Percentiles rank a stretch among this genome's conserved stretches.
phyloP scores from a whole-genome alignment of 2,113 vertebrate species.

The Euleptes europaea region DNA sequence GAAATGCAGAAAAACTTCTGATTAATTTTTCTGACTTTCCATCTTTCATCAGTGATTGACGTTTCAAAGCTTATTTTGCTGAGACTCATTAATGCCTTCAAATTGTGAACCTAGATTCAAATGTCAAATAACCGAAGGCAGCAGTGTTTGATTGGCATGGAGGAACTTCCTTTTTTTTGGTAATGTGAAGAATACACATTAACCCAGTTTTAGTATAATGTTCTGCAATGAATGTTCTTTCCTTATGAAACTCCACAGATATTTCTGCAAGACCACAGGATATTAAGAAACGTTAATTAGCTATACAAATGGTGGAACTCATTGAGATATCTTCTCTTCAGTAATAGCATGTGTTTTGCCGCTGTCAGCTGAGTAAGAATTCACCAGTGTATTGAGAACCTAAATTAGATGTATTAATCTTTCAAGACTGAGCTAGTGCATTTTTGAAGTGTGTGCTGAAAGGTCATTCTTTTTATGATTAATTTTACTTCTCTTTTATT shows the following conservation, averaged over 20 bases:
- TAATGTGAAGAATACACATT: not conserved
- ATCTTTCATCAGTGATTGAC: not conserved
- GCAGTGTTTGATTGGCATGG: too few relatives aligned
- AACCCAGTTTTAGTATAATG: not conserved
- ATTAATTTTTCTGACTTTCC: not conserved
- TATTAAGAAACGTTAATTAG: too few relatives aligned
- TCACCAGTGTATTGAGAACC: not conserved
- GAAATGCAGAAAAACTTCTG: not conserved
- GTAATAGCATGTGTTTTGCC: not conserved
- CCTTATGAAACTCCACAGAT: not conserved
- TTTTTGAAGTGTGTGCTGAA: not conserved
- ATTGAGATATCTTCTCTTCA: slow-evolving; percentile 1
- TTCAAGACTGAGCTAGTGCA: not conserved
- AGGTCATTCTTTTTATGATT: slow-evolving; percentile 1
- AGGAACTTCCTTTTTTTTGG: not conserved
- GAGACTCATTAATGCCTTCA: not conserved
- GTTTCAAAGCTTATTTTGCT: not conserved
- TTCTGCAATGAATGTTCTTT: not conserved
- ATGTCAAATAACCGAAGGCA: not conserved
- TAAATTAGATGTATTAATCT: not conserved
- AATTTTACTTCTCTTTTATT: not conserved
- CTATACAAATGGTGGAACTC: not conserved
- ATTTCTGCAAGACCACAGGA: not conserved
- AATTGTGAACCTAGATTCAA: not conserved
- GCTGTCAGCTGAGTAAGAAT: slow-evolving; percentile 10